phyloP scores from a whole-genome alignment of 2,113 vertebrate genomes.

The Catharus bicknelli region DNA sequence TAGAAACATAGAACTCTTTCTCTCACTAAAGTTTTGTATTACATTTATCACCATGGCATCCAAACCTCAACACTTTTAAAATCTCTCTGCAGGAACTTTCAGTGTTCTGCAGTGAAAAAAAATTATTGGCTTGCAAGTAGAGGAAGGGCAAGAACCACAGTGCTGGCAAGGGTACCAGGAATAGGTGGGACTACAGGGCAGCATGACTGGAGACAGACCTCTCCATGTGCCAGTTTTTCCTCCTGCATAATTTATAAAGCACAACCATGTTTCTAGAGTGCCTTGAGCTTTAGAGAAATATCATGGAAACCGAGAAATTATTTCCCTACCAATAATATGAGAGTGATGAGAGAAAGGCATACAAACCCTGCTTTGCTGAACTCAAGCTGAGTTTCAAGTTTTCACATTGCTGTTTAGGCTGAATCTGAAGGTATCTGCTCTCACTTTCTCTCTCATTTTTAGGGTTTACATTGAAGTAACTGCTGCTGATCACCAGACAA shows the following conservation, averaged over 20 bases:
- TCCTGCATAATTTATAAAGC: neutral
- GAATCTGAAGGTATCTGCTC: neutral
- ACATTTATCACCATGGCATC: neutral
- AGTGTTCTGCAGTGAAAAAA: neutral
- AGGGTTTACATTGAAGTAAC: slow-evolving; percentile 3
- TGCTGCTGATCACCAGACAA: neutral
- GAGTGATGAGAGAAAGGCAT: neutral
- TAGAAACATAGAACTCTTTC: neutral
- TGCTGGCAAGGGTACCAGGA: accelerated
- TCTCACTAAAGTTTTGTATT: neutral
- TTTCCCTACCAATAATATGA: neutral
- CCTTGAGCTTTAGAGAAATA: neutral
- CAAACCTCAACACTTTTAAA: neutral
- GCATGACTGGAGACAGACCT: neutral
- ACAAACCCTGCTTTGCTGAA: neutral
- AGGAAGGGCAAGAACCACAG: neutral
- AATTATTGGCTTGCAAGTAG: neutral
- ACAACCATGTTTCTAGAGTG: neutral
- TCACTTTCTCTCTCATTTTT: neutral
- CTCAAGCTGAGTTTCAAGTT: neutral
- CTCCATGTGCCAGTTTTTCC: neutral
- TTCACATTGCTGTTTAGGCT: neutral
- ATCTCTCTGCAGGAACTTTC: neutral
- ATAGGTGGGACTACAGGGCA: neutral
- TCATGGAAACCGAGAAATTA: neutral